These are phyloP conservation scores for Apteryx owenii DNA, from an alignment of 2,113 vertebrate genomes.

Conservation along the genomic window DNA sequence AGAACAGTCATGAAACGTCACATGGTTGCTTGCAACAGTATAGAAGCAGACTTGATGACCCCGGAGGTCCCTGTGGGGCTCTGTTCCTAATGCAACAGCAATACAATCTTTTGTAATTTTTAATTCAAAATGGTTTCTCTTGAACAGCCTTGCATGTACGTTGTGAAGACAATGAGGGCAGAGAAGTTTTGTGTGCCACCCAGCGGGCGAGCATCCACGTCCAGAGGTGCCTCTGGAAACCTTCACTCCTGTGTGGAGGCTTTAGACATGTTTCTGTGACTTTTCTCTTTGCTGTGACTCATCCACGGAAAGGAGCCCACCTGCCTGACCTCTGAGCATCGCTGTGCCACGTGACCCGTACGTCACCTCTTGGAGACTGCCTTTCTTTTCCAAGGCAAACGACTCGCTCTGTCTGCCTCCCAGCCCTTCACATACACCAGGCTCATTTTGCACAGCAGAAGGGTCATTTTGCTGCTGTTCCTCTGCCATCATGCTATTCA, in stretches of 20 bases:
- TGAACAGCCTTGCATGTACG: not conserved
- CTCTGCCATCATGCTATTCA: not conserved
- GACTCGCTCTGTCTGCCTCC: not conserved
- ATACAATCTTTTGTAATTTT: not conserved
- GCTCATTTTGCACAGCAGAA: not conserved
- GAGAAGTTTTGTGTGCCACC: not conserved
- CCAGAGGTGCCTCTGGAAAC: not conserved
- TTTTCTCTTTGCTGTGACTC: not conserved
- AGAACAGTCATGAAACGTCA: not conserved
- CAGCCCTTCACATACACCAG: not conserved
- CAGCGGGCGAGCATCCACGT: not conserved
- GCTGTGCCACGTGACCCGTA: not conserved
- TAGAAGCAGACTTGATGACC: not conserved
- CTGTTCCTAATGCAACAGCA: not conserved
- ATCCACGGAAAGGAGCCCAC: not conserved
- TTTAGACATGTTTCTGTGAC: not conserved
- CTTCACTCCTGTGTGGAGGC: not conserved
- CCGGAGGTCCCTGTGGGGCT: not conserved
- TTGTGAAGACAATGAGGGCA: not conserved
- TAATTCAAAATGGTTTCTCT: not conserved
- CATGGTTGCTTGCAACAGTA: not conserved
- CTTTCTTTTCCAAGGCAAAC: not conserved
- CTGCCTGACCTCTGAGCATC: not conserved
- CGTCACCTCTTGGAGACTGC: not conserved
- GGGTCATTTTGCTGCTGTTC: not conserved